Evolutionary conservation across 2,113 vertebrate species (phyloP), one percentile per base, ranked within the genome.

Genomic region (Picathartes gymnocephalus): DNA sequence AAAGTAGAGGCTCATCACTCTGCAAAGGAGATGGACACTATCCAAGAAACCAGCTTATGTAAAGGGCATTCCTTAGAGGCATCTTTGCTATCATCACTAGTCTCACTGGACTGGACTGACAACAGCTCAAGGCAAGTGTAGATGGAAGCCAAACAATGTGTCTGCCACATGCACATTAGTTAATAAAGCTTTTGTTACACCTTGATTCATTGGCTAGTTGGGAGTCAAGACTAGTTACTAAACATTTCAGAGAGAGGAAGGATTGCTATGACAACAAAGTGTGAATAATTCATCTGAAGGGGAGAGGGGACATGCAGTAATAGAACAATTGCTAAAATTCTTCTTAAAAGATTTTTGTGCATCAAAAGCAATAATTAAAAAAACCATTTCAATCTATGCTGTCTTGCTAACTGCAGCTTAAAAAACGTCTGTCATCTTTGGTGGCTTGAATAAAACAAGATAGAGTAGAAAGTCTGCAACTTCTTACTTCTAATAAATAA

Each of bases 211-310:
- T 94, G 85, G 97, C 90, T 94, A 71, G 62, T 54, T 86, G 79
- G 39, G 54, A 92, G 88, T 94, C 95, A 94, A 93, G 78, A 90
- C 61, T 95, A 88, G 91, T 96, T 97, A 96, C 95, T 97, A 97
- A 98, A 95, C 91, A 97, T 96, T 97, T 97, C 88, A 81, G 78
- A 77, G 86, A 94, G 56, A 94, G 53, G 85, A 84, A 86, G 57
- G 31, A 97, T 97, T 96, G 86, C 89, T 95, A 95, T 94, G 96
- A 96, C 96, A 97, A 96, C 89, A 97, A 95, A 90, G 86, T 66
- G 78, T 97, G 94, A 98, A 97, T 97, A 95, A 97, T 98, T 93
- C 91, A 83, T 81, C 61, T 82, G 79, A 73, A 92, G 94, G 95
- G 88, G 40, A 95, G 92, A 97, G 71, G 70, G 60, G 80, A 92